phyloP scores from a whole-genome alignment of 2,888 invertebrate species.

The Amphipoea oculea region DNA sequence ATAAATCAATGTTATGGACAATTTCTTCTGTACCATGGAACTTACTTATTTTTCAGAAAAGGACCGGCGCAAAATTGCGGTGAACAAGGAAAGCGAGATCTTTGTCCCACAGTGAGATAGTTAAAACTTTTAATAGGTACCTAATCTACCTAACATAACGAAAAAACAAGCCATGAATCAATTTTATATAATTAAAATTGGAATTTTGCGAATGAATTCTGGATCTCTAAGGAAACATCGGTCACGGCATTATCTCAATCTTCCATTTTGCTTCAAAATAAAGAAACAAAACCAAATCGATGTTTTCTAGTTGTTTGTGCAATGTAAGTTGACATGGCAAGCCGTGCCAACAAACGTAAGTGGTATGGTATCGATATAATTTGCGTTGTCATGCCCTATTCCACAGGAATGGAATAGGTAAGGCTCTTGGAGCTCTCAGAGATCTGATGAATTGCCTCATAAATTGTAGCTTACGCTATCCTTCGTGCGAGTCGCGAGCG shows the following conservation, averaged over 20 bases:
- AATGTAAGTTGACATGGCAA: conserved; percentile 30
- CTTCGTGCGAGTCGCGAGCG: conserved; percentile 68
- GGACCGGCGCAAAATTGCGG: too few relatives aligned
- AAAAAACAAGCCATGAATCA: not conserved
- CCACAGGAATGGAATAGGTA: conserved; percentile 67
- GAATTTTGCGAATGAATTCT: not conserved
- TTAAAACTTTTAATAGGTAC: not conserved
- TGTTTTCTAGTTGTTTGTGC: not conserved
- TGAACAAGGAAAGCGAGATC: conserved; percentile 4
- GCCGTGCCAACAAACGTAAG: conserved; percentile 53
- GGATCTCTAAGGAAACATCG: not conserved
- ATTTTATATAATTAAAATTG: not conserved
- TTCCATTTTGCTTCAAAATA: not conserved
- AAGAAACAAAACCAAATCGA: not conserved
- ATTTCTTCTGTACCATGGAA: not conserved
- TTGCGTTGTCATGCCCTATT: conserved; percentile 67
- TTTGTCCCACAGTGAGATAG: conserved; percentile 11
- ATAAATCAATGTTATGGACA: conserved; percentile 24
- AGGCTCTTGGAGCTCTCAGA: conserved; percentile 71
- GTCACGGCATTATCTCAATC: not conserved
- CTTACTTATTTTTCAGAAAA: not conserved
- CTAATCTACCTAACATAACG: not conserved
- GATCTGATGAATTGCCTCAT: conserved; percentile 80
- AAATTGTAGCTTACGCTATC: conserved; percentile 78
- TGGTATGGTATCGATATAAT: conserved; percentile 68